phyloP scores from a whole-genome alignment of 2,797 vertebrate genomes.

The Crenichthys baileyi region DNA sequence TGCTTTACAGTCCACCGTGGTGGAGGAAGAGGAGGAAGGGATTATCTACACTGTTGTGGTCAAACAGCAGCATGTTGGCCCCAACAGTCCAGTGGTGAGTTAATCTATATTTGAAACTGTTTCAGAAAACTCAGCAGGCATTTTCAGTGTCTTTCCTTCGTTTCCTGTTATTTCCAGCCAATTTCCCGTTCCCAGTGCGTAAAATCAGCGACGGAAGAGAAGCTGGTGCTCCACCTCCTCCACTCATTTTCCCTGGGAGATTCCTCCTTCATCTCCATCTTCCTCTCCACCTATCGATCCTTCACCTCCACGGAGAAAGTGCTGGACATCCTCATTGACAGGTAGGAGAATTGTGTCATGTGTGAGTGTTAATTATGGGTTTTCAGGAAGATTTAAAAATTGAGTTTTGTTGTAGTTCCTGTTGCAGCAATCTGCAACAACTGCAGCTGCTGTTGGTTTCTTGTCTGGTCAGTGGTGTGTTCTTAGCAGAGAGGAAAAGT shows the following conservation, averaged over 20 bases:
- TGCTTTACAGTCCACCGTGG: slow-evolving; percentile 74
- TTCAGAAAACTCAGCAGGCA: not conserved
- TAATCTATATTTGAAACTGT: not conserved
- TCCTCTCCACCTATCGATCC: slow-evolving; percentile 89
- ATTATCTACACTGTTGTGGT: slow-evolving; percentile 85
- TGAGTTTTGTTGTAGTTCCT: not conserved
- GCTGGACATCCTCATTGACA: slow-evolving; percentile 85
- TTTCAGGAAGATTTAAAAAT: slow-evolving; percentile 3
- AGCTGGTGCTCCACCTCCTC: slow-evolving; percentile 88
- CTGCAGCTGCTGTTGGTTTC: slow-evolving; percentile 22
- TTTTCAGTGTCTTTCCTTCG: not conserved
- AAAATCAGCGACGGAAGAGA: slow-evolving; percentile 88
- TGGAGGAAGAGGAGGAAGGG: slow-evolving; percentile 87
- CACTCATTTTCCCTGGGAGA: slow-evolving; percentile 85
- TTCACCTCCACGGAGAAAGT: slow-evolving; percentile 84
- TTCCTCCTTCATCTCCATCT: slow-evolving; percentile 84
- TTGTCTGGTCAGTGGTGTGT: slow-evolving; percentile 7
- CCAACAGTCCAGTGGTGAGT: slow-evolving; percentile 56
- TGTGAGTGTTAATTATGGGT: not conserved
- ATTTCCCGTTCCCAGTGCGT: slow-evolving; percentile 74
- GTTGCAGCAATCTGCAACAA: slow-evolving; percentile 2
- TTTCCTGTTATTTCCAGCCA: slow-evolving; percentile 44
- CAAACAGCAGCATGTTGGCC: slow-evolving; percentile 67
- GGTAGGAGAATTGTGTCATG: slow-evolving; percentile 65
- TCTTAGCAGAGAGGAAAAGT: not conserved